Evolutionary conservation across 2,113 vertebrate species (phyloP), one percentile per base, ranked within the genome.

Genomic region (Amblyopsis rosae): DNA sequence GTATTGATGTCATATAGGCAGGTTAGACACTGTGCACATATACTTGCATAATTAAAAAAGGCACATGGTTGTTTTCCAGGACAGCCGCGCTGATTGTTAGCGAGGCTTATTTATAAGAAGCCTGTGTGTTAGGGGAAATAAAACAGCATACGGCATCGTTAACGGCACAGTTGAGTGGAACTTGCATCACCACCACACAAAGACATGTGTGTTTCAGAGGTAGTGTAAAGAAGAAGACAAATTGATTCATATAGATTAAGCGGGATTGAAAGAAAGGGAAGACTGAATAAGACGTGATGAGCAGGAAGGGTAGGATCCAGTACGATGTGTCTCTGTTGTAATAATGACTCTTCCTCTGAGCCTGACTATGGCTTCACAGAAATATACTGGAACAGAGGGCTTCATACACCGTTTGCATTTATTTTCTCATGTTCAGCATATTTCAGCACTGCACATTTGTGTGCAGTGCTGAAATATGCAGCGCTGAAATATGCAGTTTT

Each of bases 311-410:
- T 8, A 10, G 47, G 59, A 72, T 73, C 19, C 2, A 59, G 48
- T 73, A 77, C 62, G 87, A 86, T 91, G 86, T 87, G 51, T 10
- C 56, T 58, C 51, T 82, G 73, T 76, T 73, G 65, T 55, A 72
- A 70, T 64, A 59, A 19, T 77, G 72, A 82, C 73, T 84, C 73
- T 83, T 81, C 68, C 73, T 82, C 53, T 54, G 5, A 5, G 35
- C 35, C 35, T 7, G 35, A 41, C 35, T 41, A 53, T 75, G 78
- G 81, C 76, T 73, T 69, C 65, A 10, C 77, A 76, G 81, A 72
- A 67, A 82, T 78, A 62, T 63, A 1, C 61, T 17, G 15, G 51
- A 78, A 60, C 35, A 62, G 33, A 72, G 16, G 63, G 65, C 65
- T 35, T 73, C 54, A 55, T 10, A n/a, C 82, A 76, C 75, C 64